Conservation (phyloP, 2,888 invertebrate genomes). For the Catocala nupta region DNA sequence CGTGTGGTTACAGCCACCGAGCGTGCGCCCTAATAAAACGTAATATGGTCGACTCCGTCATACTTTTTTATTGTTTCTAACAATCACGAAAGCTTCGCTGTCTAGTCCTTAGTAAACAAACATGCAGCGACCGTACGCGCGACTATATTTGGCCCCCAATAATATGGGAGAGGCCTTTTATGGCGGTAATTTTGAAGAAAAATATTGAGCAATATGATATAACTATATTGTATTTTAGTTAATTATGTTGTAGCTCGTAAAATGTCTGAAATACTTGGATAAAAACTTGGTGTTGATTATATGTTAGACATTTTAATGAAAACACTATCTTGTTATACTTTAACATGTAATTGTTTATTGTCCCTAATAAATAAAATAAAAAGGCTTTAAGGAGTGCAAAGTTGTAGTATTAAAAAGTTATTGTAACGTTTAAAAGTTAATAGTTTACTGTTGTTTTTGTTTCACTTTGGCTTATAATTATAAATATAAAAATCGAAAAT, state of each 20-base stretch:
- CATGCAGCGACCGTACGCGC: conserved; percentile 79
- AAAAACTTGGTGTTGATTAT: too few relatives aligned
- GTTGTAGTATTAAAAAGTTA: too few relatives aligned
- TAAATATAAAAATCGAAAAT: too few relatives aligned
- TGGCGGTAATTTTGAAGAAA: conserved; percentile 69
- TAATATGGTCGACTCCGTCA: conserved; percentile 75
- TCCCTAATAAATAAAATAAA: too few relatives aligned
- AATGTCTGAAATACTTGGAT: too few relatives aligned
- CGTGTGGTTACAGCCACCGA: conserved; percentile 32
- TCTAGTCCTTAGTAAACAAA: conserved; percentile 54
- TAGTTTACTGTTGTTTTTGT: too few relatives aligned
- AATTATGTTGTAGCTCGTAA: not conserved
- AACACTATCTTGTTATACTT: too few relatives aligned
- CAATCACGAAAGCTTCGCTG: conserved; percentile 70
- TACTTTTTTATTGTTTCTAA: conserved; percentile 79
- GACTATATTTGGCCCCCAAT: conserved; percentile 72
- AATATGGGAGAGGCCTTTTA: conserved; percentile 74
- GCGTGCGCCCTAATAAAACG: conserved; percentile 78
- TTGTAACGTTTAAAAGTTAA: too few relatives aligned
- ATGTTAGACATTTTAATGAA: too few relatives aligned
- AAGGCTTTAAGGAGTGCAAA: too few relatives aligned
- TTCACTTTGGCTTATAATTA: too few relatives aligned
- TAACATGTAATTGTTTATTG: too few relatives aligned
- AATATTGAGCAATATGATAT: not conserved
- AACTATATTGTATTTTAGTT: not conserved